Conservation (phyloP, 2,888 invertebrate genomes). For the Pollenia griseotomentosa region DNA sequence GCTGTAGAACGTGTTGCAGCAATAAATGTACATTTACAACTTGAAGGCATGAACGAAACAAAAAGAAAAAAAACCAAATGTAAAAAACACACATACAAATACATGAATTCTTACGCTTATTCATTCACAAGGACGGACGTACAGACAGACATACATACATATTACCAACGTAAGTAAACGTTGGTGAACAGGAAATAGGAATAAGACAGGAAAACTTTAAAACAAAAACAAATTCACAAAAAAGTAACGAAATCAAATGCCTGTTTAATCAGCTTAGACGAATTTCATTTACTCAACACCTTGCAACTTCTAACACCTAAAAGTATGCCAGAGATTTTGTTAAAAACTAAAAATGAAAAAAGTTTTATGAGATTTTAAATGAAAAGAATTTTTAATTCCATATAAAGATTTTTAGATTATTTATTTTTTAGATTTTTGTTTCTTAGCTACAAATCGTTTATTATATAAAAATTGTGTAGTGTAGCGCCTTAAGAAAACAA, state of each 20-base stretch:
- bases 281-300: conserved; percentile 53
- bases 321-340: conserved; percentile 26
- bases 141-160: neutral
- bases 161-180: conserved; percentile 27
- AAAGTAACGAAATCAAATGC: conserved; percentile 13
- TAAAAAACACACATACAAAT: conserved; percentile 39
- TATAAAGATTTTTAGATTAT: no score
- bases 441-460: neutral
- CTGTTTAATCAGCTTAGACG: conserved; percentile 52
- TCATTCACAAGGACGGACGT: neutral
- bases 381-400: no score
- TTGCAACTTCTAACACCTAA: neutral
- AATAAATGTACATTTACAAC: conserved; percentile 67
- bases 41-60: conserved; percentile 51
- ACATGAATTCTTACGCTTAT: conserved; percentile 31
- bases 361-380: no score
- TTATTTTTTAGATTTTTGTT: no score
- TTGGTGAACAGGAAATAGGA: conserved; percentile 41
- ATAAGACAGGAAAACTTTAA: conserved; percentile 35
- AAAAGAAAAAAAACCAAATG: neutral
- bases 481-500: conserved; percentile 51
- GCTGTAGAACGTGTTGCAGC: conserved; percentile 65
- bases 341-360: neutral
- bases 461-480: neutral
- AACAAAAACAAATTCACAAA: conserved; percentile 4